Conservation (phyloP, 2,797 vertebrate genomes). For the Eospalax fontanierii region DNA sequence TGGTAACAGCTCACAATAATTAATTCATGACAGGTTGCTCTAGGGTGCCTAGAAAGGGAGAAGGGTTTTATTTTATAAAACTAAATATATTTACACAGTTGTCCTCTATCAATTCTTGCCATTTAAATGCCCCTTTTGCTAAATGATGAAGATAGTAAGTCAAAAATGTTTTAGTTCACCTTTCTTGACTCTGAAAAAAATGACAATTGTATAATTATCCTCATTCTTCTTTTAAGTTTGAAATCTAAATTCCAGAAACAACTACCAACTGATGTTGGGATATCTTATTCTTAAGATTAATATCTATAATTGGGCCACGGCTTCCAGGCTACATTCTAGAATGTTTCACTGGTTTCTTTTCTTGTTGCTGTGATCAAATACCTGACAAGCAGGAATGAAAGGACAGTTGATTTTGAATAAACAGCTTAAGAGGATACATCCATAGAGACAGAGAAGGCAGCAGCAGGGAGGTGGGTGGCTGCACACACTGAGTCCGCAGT, state of each 20-base stretch:
- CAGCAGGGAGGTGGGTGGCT: neutral
- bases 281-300: neutral
- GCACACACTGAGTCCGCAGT: neutral
- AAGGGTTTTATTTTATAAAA: neutral
- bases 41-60: neutral
- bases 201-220: neutral
- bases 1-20: neutral
- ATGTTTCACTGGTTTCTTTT: neutral
- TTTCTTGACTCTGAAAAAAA: neutral
- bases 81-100: constrained; percentile 11
- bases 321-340: neutral
- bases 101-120: neutral
- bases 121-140: constrained; percentile 48
- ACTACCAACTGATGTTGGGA: neutral
- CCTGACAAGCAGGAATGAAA: neutral
- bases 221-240: constrained; percentile 1
- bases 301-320: neutral
- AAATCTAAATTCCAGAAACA: neutral
- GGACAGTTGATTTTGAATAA: neutral
- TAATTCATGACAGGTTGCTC: neutral
- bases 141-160: constrained; percentile 10
- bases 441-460: neutral
- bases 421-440: neutral
- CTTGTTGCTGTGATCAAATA: neutral
- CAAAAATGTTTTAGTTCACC: constrained; percentile 38